These are phyloP conservation scores for Hippopotamyrus pictus DNA, from an alignment of 2,797 vertebrate species.

Conservation along the genomic window DNA sequence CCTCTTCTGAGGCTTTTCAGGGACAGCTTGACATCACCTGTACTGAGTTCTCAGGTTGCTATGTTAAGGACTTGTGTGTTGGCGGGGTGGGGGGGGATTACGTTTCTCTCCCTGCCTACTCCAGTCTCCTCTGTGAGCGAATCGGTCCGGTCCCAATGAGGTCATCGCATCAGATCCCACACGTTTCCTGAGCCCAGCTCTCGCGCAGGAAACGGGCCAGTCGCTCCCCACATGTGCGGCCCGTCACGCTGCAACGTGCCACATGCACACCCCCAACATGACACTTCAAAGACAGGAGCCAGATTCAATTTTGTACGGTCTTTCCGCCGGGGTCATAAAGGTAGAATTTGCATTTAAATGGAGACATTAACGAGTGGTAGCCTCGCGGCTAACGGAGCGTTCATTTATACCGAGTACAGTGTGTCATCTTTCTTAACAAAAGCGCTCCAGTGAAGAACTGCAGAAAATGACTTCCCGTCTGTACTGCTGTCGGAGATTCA, in stretches of 20 bases:
- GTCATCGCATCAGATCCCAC: background rate
- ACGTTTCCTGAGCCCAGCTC: background rate
- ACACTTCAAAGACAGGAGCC: background rate
- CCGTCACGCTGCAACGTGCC: background rate
- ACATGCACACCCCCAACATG: background rate
- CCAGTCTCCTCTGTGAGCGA: background rate
- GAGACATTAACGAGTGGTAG: conserved; percentile 26
- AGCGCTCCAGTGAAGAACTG: conserved; percentile 18
- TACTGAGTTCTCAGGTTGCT: background rate
- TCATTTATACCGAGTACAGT: conserved; percentile 14
- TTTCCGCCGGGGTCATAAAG: conserved; percentile 18
- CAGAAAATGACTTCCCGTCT: conserved; percentile 20
- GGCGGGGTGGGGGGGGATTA: background rate
- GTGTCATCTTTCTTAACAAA: conserved; percentile 28
- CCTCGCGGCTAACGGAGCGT: conserved; percentile 28
- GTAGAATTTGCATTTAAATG: conserved; percentile 41
- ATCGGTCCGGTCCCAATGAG: background rate
- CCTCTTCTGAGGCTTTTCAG: background rate
- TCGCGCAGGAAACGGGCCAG: background rate
- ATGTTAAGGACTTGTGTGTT: background rate
- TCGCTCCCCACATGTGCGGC: background rate
- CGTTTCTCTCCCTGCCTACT: background rate
- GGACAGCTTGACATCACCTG: background rate
- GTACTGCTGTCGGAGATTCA: conserved; percentile 9
- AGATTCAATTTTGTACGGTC: conserved; percentile 18